Base-by-base conservation (phyloP, 2,888 invertebrate genomes). In the Eremobia ochroleuca region DNA sequence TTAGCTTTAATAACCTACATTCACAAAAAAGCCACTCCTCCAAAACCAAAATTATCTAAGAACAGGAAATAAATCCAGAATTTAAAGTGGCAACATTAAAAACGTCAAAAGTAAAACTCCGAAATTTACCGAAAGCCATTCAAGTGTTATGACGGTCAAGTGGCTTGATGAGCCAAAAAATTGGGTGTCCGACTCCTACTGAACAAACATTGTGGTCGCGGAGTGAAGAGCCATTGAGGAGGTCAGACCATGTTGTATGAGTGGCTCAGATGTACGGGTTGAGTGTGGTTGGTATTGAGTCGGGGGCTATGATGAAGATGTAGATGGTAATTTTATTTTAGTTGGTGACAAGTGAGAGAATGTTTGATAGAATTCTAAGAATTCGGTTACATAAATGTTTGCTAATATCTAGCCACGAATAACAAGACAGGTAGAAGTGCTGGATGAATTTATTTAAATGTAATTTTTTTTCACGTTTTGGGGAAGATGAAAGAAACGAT, bases 111-210 rank as follows among this genome's bases (percentile, higher is more conserved):
- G 69, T 79, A 83, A 87, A 81, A 68, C 79, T 65, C 75, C 37
- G 55, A 64, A 85, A 87, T 87, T 88, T 85, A 88, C 85, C 89
- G 83, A 89, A 91, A 85, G 85, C 83, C 87, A 90, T 83, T 92
- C 85, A 83, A 94, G 93, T 93, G 92, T 91, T 92, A 88, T 92
- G 88, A 90, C 81, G 86, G 86, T 89, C 85, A 84, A 92, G 90
- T 86, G 87, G 79, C 75, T 87, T 88, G 90, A 89, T 89, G 89
- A 88, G 85, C 85, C 82, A 88, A 88, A 89, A 91, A 92, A 92
- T 92, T 90, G 91, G 91, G 86, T 89, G 90, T 91, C 90, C 88
- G 40, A 90, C 92, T 91, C 87, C 90, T 88, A 92, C 90, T 92
- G 92, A 91, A 89, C 89, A 92, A 92, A 93, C 76, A 88, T 66